These are phyloP conservation scores for Staurois parvus DNA, from an alignment of 2,797 vertebrate species.

Conservation along the genomic window DNA sequence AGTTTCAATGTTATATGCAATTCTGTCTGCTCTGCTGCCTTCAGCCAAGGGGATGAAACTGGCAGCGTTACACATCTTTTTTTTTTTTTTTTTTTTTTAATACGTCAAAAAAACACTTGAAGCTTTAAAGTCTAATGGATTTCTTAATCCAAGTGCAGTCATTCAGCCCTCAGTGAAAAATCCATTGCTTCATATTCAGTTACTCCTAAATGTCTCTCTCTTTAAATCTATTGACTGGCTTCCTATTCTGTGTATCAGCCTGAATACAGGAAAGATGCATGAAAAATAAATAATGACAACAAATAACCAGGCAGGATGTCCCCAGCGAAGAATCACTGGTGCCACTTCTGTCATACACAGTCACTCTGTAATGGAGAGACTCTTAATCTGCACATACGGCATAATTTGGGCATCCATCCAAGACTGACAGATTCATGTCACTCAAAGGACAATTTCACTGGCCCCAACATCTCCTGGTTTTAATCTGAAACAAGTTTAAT, in stretches of 20 bases:
- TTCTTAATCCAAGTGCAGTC: slow-evolving; percentile 94
- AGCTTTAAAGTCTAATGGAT: slow-evolving; percentile 90
- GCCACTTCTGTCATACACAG: slow-evolving; percentile 92
- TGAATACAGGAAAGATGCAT: slow-evolving; percentile 75
- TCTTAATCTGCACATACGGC: slow-evolving; percentile 99
- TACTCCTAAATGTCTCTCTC: slow-evolving; percentile 91
- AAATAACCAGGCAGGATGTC: slow-evolving; percentile 93
- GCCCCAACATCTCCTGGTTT: slow-evolving; percentile 39
- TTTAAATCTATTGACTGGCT: slow-evolving; percentile 93
- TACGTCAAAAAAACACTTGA: slow-evolving; percentile 97
- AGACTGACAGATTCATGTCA: slow-evolving; percentile 85
- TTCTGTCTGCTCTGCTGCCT: slow-evolving; percentile 91
- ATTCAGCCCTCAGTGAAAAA: slow-evolving; percentile 90
- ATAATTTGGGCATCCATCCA: slow-evolving; percentile 99
- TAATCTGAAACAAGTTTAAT: slow-evolving; percentile 45
- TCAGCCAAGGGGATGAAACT: slow-evolving; percentile 92
- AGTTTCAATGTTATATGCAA: slow-evolving; percentile 97
- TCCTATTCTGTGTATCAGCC: slow-evolving; percentile 81
- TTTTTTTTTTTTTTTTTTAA: slow-evolving; percentile 82
- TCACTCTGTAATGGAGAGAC: slow-evolving; percentile 72
- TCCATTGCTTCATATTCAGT: slow-evolving; percentile 88
- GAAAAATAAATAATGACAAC: slow-evolving; percentile 88
- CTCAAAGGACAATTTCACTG: slow-evolving; percentile 72
- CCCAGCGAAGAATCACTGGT: slow-evolving; percentile 92
- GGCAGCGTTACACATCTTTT: slow-evolving; percentile 72